Base-by-base conservation (phyloP, 2,888 invertebrate species). In the Tenthredo mesomela region DNA sequence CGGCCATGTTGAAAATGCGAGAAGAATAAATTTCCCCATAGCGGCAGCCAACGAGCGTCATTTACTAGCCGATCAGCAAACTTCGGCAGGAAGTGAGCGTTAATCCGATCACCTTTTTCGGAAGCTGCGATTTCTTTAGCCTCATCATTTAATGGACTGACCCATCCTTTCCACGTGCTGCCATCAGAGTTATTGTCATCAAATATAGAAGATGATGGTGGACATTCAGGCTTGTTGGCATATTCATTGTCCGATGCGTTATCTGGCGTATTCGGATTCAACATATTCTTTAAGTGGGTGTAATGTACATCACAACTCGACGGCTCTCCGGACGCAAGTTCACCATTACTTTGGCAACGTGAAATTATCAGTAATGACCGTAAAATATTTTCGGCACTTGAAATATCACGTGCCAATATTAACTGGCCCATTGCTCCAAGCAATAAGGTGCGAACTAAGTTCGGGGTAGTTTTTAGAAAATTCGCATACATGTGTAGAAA, bases 1-100 rank as follows among this genome's bases (percentile, higher is more conserved):
- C 86, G 82, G 25, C 86, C 86, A 21, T 84, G 85, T 47, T 82
- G 82, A 10, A 86, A 87, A 78, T 84, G 77, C n/a, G 84, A 61
- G 0, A 54, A 83, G 43, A 50, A 83, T 7, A 86, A 73, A 80
- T 80, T 61, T 33, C 83, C 84, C 86, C 86, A 87, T 47, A 87
- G 67, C 21, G 85, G 87, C 12, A 86, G 67, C 61, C 70, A 85
- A 25, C 29, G 58, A 12, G 84, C 47, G 40, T 86, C 85, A 9
- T 40, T 84, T 18, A 86, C n/a, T 33, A 87, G 21, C 15, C 84
- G 58, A 18, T 50, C 50, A 5, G 50, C 50, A 18, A 50, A 50
- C 18, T 50, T 50, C 18, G 50, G 50, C 18, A 37, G 33, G 29
- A 84, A 86, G 47, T 85, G 84, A 3, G 85, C 86, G n/a, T 86